A percentile compares a stretch with the other conserved stretches of the same genome.
Conservation (phyloP, 2,113 vertebrate genomes). For the Mugil cephalus region DNA sequence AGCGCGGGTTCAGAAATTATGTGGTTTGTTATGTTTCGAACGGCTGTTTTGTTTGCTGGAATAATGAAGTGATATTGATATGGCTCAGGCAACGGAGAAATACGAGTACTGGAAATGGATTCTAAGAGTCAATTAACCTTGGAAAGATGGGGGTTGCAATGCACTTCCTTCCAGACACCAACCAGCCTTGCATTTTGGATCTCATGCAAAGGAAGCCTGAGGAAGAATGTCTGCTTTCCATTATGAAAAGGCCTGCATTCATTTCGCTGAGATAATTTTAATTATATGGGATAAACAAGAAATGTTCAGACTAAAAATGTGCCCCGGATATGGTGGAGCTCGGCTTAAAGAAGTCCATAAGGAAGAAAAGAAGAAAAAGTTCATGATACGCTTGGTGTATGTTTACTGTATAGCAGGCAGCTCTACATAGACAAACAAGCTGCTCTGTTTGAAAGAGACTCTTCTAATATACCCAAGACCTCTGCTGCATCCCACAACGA, state of each 20-base stretch:
- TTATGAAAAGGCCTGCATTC: slow-evolving; percentile 46
- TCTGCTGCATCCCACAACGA: neutral
- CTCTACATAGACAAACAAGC: slow-evolving; percentile 1
- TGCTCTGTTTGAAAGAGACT: slow-evolving; percentile 1
- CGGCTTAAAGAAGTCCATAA: slow-evolving; percentile 4
- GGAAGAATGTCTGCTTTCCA: slow-evolving; percentile 54
- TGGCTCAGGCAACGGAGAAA: slow-evolving; percentile 60
- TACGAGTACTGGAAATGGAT: slow-evolving; percentile 71
- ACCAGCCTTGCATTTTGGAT: slow-evolving; percentile 65
- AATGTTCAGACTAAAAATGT: slow-evolving; percentile 32
- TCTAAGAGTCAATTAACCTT: slow-evolving; percentile 82
- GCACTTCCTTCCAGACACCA: slow-evolving; percentile 60
- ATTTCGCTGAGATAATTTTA: slow-evolving; percentile 57
- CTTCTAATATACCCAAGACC: neutral
- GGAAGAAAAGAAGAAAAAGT: slow-evolving; percentile 15
- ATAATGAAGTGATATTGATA: slow-evolving; percentile 78
- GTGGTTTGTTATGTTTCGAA: slow-evolving; percentile 63
- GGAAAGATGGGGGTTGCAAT: slow-evolving; percentile 69
- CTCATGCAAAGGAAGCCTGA: slow-evolving; percentile 54
- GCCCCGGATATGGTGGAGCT: neutral
- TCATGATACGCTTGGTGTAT: neutral
- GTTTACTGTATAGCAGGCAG: neutral
- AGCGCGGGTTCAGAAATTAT: slow-evolving; percentile 52
- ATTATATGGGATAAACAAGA: slow-evolving; percentile 55
- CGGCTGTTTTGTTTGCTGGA: slow-evolving; percentile 69